Evolutionary conservation across 2,797 vertebrate species (phyloP).

Genomic region (Chaunax sp.): DNA sequence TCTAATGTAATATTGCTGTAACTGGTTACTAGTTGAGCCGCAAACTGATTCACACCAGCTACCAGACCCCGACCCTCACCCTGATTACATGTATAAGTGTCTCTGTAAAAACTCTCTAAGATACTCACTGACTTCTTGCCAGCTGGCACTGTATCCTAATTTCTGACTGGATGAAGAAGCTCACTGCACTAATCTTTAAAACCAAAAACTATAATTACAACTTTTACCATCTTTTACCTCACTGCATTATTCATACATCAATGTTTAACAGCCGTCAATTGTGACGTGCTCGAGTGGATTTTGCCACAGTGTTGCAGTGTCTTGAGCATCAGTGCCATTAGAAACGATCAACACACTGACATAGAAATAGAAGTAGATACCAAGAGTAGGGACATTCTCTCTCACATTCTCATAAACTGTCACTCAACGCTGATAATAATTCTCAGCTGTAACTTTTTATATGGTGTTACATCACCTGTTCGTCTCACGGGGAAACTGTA

Average conservation of each 20-base stretch:
- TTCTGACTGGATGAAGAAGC: slow-evolving; percentile 54
- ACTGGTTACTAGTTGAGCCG: slow-evolving; percentile 73
- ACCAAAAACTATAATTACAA: slow-evolving; percentile 72
- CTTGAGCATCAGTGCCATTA: slow-evolving; percentile 47
- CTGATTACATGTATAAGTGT: slow-evolving; percentile 71
- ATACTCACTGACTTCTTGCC: slow-evolving; percentile 65
- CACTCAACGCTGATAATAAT: slow-evolving; percentile 36
- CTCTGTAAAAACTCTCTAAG: slow-evolving; percentile 67
- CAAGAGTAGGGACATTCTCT: slow-evolving; percentile 36
- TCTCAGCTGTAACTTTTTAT: slow-evolving; percentile 46
- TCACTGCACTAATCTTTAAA: slow-evolving; percentile 76
- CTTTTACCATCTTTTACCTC: slow-evolving; percentile 72
- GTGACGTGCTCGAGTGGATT: slow-evolving; percentile 49
- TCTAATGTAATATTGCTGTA: slow-evolving; percentile 70
- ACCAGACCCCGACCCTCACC: slow-evolving; percentile 71
- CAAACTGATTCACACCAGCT: slow-evolving; percentile 81
- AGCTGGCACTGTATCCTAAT: slow-evolving; percentile 65
- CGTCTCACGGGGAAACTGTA: slow-evolving; percentile 42
- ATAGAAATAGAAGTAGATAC: slow-evolving; percentile 48
- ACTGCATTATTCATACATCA: slow-evolving; percentile 67
- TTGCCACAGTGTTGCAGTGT: slow-evolving; percentile 55
- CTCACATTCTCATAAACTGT: slow-evolving; percentile 31
- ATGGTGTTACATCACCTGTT: slow-evolving; percentile 41
- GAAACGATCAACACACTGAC: slow-evolving; percentile 37
- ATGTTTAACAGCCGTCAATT: slow-evolving; percentile 32